Evolutionary conservation across 2,888 invertebrate species (phyloP).

Genomic region (Drosophila kanekoi): DNA sequence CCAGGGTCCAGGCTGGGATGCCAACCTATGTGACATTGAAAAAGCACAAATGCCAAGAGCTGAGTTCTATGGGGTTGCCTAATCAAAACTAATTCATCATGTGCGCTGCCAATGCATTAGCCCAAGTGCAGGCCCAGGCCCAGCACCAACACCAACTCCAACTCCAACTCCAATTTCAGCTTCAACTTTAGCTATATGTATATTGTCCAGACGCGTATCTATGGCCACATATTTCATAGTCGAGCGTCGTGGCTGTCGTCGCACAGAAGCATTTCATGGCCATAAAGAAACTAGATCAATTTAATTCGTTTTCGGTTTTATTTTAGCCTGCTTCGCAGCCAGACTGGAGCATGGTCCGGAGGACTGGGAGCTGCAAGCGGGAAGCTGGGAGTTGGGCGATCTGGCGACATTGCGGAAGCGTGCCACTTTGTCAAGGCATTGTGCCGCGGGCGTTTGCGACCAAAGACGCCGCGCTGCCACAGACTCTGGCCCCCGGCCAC

Average conservation of each 20-base stretch:
- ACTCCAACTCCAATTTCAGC: slow-evolving; percentile 12
- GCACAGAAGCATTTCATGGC: slow-evolving; percentile 77
- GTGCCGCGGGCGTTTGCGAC: slow-evolving; percentile 74
- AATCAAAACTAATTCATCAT: slow-evolving; percentile 80
- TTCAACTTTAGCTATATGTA: slow-evolving; percentile 15
- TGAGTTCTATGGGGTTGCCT: slow-evolving; percentile 43
- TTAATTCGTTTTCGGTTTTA: slow-evolving; percentile 72
- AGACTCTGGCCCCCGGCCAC: slow-evolving; percentile 21
- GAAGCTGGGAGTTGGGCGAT: slow-evolving; percentile 20
- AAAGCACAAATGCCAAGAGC: slow-evolving; percentile 36
- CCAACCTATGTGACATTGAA: slow-evolving; percentile 45
- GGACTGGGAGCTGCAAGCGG: neutral
- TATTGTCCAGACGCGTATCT: slow-evolving; percentile 61
- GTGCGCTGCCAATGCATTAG: slow-evolving; percentile 79
- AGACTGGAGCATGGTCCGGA: neutral
- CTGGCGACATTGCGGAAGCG: slow-evolving; percentile 79
- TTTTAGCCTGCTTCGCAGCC: slow-evolving; percentile 21
- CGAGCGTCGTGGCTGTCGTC: slow-evolving; percentile 47
- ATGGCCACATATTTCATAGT: slow-evolving; percentile 75
- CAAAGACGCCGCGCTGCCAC: slow-evolving; percentile 71
- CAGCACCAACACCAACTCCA: slow-evolving; percentile 15
- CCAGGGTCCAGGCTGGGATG: neutral
- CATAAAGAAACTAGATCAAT: slow-evolving; percentile 80
- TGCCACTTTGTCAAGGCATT: slow-evolving; percentile 77
- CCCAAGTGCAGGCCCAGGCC: slow-evolving; percentile 19